Percentiles rank a stretch among this genome's conserved stretches.
These are phyloP conservation scores for Cyclura pinguis DNA, from an alignment of 2,797 vertebrate genomes.

Conservation along the genomic window DNA sequence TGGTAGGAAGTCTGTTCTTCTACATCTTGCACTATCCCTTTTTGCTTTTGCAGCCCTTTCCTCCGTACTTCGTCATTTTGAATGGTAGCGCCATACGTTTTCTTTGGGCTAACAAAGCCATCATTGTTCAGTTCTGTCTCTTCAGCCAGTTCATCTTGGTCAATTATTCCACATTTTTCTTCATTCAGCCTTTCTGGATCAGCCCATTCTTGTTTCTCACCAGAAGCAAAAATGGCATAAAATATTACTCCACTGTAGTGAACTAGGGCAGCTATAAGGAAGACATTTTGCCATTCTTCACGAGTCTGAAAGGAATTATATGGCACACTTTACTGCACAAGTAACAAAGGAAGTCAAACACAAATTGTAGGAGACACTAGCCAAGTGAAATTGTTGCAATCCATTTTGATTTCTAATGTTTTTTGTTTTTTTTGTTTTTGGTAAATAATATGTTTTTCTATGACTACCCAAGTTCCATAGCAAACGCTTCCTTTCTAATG, in stretches of 20 bases:
- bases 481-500: neutral
- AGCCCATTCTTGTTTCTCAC: conserved; percentile 97
- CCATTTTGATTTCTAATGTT: conserved; percentile 21
- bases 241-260: conserved; percentile 97
- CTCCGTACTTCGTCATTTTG: conserved; percentile 82
- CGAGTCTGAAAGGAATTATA: conserved; percentile 86
- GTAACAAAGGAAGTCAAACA: conserved; percentile 14
- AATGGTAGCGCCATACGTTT: conserved; percentile 89
- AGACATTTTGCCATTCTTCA: conserved; percentile 98
- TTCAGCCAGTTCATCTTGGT: conserved; percentile 93
- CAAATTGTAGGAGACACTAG: neutral
- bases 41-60: conserved; percentile 85
- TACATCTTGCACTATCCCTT: conserved; percentile 76
- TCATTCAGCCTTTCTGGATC: conserved; percentile 91
- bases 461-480: neutral
- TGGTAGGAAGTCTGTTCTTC: conserved; percentile 84
- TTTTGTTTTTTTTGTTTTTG: conserved; percentile 27
- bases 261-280: conserved; percentile 94
- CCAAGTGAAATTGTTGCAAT: neutral
- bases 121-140: conserved; percentile 91
- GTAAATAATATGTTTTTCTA: neutral
- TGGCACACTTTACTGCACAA: conserved; percentile 36
- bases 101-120: conserved; percentile 79
- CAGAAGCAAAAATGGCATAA: conserved; percentile 97
- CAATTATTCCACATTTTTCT: conserved; percentile 94